Percentiles rank a stretch among this genome's conserved stretches.
Conservation (phyloP, 1,140 invertebrate genomes). For the Lordiphosa mommai region DNA sequence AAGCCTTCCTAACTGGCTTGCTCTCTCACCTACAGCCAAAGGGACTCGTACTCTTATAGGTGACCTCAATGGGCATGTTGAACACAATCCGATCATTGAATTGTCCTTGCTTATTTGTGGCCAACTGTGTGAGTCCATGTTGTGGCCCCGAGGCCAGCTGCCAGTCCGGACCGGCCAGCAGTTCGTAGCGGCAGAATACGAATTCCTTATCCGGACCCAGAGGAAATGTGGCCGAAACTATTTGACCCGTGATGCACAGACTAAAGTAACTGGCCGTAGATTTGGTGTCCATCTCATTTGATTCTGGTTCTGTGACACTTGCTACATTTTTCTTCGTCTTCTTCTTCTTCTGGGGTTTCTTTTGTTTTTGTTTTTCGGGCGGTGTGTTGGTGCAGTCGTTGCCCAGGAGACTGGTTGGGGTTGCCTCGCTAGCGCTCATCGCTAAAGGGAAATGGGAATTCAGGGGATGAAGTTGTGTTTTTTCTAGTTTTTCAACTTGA, state of each 20-base stretch:
- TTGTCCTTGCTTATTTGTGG: slow-evolving; percentile 47
- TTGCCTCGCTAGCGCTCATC: slow-evolving; percentile 36
- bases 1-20: not conserved
- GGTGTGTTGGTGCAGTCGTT: slow-evolving; percentile 28
- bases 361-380: slow-evolving; percentile 34
- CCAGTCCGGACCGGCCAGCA: slow-evolving; percentile 76
- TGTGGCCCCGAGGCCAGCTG: slow-evolving; percentile 63
- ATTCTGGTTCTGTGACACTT: not conserved
- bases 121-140: slow-evolving; percentile 76
- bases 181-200: slow-evolving; percentile 77
- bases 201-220: slow-evolving; percentile 65
- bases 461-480: slow-evolving; percentile 22
- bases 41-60: slow-evolving; percentile 75
- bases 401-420: slow-evolving; percentile 39
- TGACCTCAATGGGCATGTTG: slow-evolving; percentile 79
- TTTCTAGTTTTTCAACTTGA: not conserved
- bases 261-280: slow-evolving; percentile 63
- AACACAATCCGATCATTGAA: slow-evolving; percentile 77
- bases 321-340: not conserved
- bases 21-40: slow-evolving; percentile 73
- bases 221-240: slow-evolving; percentile 73
- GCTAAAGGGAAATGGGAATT: not conserved
- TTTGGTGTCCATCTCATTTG: slow-evolving; percentile 19
- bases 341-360: slow-evolving; percentile 18
- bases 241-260: slow-evolving; percentile 64